Evolutionary conservation across 2,888 invertebrate genomes (phyloP).

Genomic region (Idaea straminata): DNA sequence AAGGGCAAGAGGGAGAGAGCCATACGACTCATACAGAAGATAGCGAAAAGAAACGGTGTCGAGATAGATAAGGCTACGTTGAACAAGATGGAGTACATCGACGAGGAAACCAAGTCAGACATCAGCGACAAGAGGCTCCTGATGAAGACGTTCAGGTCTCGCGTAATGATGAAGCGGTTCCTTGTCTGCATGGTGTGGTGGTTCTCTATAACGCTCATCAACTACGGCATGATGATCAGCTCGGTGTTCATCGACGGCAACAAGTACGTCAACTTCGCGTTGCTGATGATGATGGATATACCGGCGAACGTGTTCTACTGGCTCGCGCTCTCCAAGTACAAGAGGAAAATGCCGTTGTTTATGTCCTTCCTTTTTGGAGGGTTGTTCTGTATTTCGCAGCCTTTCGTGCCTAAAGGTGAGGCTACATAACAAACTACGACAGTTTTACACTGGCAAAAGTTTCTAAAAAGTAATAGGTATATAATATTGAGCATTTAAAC

Average conservation of each 20-base stretch:
- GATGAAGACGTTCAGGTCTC: conserved; percentile 63
- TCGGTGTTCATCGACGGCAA: conserved; percentile 69
- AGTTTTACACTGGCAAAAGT: not conserved
- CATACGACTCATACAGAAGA: conserved; percentile 57
- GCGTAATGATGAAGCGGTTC: conserved; percentile 67
- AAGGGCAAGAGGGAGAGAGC: conserved; percentile 62
- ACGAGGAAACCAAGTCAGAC: conserved; percentile 45
- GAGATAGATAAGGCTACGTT: conserved; percentile 48
- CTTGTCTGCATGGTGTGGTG: conserved; percentile 71
- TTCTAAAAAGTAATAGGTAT: no score
- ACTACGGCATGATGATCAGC: conserved; percentile 76
- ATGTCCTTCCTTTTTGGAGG: conserved; percentile 64
- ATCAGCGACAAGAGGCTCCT: conserved; percentile 55
- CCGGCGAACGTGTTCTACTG: conserved; percentile 71
- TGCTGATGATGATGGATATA: conserved; percentile 70
- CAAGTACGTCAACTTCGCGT: conserved; percentile 69
- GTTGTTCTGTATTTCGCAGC: conserved; percentile 62
- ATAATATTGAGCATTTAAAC: no score
- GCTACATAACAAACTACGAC: not conserved
- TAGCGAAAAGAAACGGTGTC: conserved; percentile 59
- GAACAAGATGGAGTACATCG: conserved; percentile 54
- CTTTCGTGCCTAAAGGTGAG: conserved; percentile 65
- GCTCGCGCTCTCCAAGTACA: conserved; percentile 64
- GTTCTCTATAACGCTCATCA: conserved; percentile 71
- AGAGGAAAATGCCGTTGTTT: conserved; percentile 58